Evolutionary conservation across 1,140 invertebrate species (phyloP), one percentile per base, ranked within the genome.

Genomic region (Scylla paramamosain): DNA sequence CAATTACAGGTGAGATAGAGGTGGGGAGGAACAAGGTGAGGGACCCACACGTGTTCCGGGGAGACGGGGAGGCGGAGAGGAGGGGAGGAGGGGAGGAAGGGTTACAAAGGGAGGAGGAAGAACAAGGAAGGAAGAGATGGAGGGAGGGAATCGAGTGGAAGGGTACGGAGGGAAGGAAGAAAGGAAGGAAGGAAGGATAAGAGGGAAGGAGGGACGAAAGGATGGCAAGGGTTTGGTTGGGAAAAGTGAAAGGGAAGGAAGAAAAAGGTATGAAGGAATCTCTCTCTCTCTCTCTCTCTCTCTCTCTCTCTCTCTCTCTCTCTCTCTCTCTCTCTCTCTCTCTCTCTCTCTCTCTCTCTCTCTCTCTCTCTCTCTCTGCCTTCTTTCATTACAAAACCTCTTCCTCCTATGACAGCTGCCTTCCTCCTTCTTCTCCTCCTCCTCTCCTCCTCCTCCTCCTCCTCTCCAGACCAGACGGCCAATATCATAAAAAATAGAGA

Each of bases 1-100:
- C 39, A 91, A 91, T 91, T 91, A 91, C 89, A 91, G 89, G 89
- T 59, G 89, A 59, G n/a, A 52, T 91, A 91, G 89, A 59, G 52
- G 52, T 59, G 52, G 52, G 52, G 52, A 59, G 52, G 52, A 59
- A 59, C 52, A 59, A 59, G 52, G 3, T 59, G 52, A 12, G 52
- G 52, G 52, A 59, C 52, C 52, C 52, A 59, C 52, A 59, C 52
- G 52, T 59, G 52, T 59, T 59, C 10, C 20, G 52, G 52, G 12
- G 52, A 59, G 52, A 20, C 12, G 20, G 20, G 52, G 52, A 59
- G 52, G 10, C 52, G 52, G 52, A 12, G 52, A 59, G 20, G 52
- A 59, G 20, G 20, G 52, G 10, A 8, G 52, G 10, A 59, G 20
- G 52, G 20, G 52, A 59, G 52, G 52, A 20, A 59, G 20, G 52